Base-by-base conservation (phyloP, 2,113 vertebrate species). In the Crotalus helleri region DNA sequence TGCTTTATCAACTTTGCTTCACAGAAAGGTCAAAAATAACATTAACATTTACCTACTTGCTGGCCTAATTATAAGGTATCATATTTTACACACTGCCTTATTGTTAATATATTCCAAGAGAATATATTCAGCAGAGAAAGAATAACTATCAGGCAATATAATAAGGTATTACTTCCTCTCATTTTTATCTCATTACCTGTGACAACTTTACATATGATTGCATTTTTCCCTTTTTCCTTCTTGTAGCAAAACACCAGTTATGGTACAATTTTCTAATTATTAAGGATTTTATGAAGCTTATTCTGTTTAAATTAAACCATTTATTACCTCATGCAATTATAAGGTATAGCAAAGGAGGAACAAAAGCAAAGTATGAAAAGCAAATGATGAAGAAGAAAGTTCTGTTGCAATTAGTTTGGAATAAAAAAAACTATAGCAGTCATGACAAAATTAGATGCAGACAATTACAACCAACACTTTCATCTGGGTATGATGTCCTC, bases 241-340 rank as follows among this genome's bases (percentile, higher is more conserved):
- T 92, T 89, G 59, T 3, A 93, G 91, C 58, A 94, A 85, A 57
- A 29, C 91, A 90, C 24, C 58, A 90, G 24, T 93, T 96, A n/a
- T 92, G 93, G 93, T 92, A 92, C 69, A 49, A 94, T 93, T 96
- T 96, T 93, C 81, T 92, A 94, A 89, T 93, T 96, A 92, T 88
- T 95, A 92, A 90, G 57, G 33, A 81, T 59, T 91, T 92, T 87
- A 90, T 96, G 39, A 94, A 89, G 91, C 58, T 86, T 55, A 87
- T 54, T 96, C 44, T 91, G 4, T 92, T 94, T 91, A 91, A 7
- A 95, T 95, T 46, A 95, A 96, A 96, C 96, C 92, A 93, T 81
- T 85, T 89, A 87, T 94, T 93, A 94, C 54, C 3, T 93, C 90
- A 87, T 91, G 91, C 89, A 94, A 64, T 93, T 95, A 94, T 91